Percentiles rank a stretch among this genome's conserved stretches.
These are phyloP conservation scores for Balaenoptera acutorostrata DNA, from an alignment of 2,113 vertebrate genomes.

Conservation along the genomic window DNA sequence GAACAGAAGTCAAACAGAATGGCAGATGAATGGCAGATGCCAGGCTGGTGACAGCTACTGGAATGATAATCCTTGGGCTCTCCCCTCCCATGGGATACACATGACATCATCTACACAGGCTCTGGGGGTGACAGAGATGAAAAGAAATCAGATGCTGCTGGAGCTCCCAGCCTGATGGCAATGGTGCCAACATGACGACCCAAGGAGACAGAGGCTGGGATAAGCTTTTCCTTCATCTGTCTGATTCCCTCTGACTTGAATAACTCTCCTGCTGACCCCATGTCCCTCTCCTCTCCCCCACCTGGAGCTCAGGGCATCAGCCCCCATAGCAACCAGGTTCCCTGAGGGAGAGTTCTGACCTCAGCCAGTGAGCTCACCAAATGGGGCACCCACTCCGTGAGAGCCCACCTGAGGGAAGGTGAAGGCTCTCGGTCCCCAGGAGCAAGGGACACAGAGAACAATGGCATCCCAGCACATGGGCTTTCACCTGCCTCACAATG, in stretches of 20 bases:
- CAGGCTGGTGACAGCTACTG: not conserved
- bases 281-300: not conserved
- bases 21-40: not conserved
- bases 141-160: not conserved
- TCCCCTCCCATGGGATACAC: not conserved
- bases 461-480: not conserved
- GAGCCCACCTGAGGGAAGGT: not conserved
- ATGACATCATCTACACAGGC: not conserved
- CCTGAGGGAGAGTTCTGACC: not conserved
- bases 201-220: accelerated
- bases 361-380: not conserved
- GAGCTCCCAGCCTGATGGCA: not conserved
- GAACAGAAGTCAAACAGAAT: not conserved
- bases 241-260: not conserved
- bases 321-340: not conserved
- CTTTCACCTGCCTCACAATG: not conserved
- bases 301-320: not conserved
- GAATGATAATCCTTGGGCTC: not conserved
- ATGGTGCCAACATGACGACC: accelerated
- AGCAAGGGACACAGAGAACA: not conserved
- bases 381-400: not conserved
- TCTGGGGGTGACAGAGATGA: not conserved
- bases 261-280: not conserved
- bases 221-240: not conserved
- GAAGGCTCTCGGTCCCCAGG: not conserved